These are phyloP conservation scores for Crocuta crocuta DNA, from an alignment of 2,113 vertebrate genomes.

Conservation along the genomic window DNA sequence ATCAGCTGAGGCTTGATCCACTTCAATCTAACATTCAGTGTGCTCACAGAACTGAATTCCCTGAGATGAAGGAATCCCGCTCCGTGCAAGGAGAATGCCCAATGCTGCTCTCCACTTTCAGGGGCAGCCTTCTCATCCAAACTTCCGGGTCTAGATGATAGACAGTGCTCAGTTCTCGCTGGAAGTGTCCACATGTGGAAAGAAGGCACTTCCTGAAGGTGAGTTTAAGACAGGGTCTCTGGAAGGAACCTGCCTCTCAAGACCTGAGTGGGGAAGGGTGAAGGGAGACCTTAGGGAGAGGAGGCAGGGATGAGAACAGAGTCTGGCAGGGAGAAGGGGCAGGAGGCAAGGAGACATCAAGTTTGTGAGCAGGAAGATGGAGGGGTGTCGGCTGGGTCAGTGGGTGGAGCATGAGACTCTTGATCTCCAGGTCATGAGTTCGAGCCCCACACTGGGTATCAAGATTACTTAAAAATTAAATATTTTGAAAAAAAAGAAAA, in stretches of 20 bases:
- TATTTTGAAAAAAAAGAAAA: too few relatives aligned
- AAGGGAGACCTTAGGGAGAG: neutral
- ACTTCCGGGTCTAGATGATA: neutral
- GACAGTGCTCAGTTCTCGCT: neutral
- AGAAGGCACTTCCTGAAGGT: neutral
- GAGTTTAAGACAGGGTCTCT: neutral
- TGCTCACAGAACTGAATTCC: neutral
- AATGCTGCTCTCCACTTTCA: neutral
- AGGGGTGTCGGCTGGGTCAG: neutral
- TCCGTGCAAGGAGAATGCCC: constrained; percentile 24
- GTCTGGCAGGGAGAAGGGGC: neutral
- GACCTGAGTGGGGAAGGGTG: neutral
- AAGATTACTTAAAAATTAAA: too few relatives aligned
- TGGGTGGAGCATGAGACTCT: too few relatives aligned
- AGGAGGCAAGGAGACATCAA: neutral
- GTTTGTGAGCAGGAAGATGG: neutral
- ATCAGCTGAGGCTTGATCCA: neutral
- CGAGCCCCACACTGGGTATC: too few relatives aligned
- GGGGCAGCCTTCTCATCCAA: neutral
- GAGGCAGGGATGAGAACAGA: neutral
- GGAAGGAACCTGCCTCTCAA: neutral
- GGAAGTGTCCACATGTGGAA: neutral
- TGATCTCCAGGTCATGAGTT: too few relatives aligned
- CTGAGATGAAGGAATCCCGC: neutral
- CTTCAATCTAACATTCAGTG: neutral